Evolutionary conservation across 2,113 vertebrate genomes (phyloP), one percentile per base, ranked within the genome.

Genomic region (Saguinus midas): DNA sequence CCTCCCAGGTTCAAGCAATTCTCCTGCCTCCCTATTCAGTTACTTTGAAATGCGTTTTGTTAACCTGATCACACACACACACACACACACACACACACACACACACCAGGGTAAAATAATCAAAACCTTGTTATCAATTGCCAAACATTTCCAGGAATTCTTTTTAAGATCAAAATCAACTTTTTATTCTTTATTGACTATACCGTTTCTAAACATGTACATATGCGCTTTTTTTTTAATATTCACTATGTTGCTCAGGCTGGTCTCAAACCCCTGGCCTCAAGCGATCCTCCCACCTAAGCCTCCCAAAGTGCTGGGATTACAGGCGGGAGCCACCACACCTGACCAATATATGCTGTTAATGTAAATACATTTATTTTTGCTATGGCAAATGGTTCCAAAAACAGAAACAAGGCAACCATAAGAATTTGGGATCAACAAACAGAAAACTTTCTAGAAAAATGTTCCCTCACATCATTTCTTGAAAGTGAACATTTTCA

Each of bases 391-490:
- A 95, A 93, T 64, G 61, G 81, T 75, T 96, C 92, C 32, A 70
- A 90, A 97, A 80, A 27, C 37, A 91, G 88, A 91, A 95, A 68
- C 43, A 93, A 90, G 45, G 84, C 84, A 82, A 64, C 80, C 45
- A 58, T 72, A 32, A 61, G 58, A 84, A 88, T n/a, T 23, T 43
- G 29, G 35, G 32, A 64, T 64, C 32, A 57, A 91, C 66, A 61
- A 58, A 87, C 57, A 55, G 87, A 79, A 91, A 87, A 64, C 70
- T 86, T 78, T 85, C 80, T 72, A 66, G 83, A 75, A 84, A 88
- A 91, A 92, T 0, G 1, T 16, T 43, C 55, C 35, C 43, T 70
- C n/a, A 20, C 11, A 0, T 16, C 81, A 40, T 8, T 96, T 64
- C 70, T 32, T 20, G 21, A 80, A 14, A 64, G 81, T 12, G 23